These are phyloP conservation scores for Mormoops blainvillei DNA, from an alignment of 2,113 vertebrate genomes.

Conservation along the genomic window DNA sequence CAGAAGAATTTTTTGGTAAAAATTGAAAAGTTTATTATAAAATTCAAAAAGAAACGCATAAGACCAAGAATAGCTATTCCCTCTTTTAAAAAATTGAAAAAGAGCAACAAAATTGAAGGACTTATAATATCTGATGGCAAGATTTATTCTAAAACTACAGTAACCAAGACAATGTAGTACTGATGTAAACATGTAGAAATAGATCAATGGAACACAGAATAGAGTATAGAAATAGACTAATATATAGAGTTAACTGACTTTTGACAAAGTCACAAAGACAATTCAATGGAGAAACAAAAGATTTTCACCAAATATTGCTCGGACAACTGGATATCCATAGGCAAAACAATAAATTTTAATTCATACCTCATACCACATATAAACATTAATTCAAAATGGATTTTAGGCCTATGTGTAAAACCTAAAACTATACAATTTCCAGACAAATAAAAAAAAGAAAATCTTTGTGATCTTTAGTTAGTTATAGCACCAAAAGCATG, in stretches of 20 bases:
- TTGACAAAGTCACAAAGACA: neutral
- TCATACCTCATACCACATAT: neutral
- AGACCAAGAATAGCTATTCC: neutral
- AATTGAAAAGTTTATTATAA: neutral
- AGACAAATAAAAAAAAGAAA: neutral
- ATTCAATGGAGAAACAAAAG: neutral
- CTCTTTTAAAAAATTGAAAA: neutral
- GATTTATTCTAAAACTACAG: neutral
- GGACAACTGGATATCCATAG: neutral
- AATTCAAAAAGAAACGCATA: neutral
- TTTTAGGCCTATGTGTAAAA: neutral
- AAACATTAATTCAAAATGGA: neutral
- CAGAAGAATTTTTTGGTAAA: neutral
- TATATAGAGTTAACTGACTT: neutral
- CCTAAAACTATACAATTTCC: neutral
- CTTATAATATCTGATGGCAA: neutral
- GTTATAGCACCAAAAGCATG: neutral
- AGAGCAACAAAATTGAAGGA: neutral
- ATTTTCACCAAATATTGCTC: neutral
- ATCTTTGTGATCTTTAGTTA: neutral
- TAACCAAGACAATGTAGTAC: neutral
- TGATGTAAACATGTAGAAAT: neutral
- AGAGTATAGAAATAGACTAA: neutral
- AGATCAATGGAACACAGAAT: neutral
- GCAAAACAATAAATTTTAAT: neutral